phyloP scores from a whole-genome alignment of 2,888 invertebrate species.

The Ornithoptera priamus region DNA sequence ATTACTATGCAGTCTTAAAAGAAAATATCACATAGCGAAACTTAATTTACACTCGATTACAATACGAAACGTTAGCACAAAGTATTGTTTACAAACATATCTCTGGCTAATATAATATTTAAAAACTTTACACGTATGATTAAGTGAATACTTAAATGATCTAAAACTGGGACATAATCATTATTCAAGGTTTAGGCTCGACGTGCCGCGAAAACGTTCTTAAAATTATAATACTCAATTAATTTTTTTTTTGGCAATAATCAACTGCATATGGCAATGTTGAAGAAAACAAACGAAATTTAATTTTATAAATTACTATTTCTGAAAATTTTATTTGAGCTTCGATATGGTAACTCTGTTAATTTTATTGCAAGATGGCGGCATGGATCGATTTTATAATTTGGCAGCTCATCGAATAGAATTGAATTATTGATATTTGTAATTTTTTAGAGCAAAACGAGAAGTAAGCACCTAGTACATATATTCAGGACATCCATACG shows the following conservation, averaged over 20 bases:
- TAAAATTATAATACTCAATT: slow-evolving; percentile 8
- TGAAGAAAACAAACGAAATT: background rate
- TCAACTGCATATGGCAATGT: slow-evolving; percentile 6
- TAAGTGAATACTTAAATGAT: slow-evolving; percentile 2
- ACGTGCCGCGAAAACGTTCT: background rate
- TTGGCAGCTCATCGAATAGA: background rate
- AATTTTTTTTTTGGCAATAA: slow-evolving; percentile 6
- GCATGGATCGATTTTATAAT: background rate
- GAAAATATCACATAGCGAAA: slow-evolving; percentile 45
- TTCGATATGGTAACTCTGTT: slow-evolving; percentile 22
- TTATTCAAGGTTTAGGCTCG: no score
- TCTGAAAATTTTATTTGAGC: slow-evolving; percentile 14
- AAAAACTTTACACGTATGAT: background rate
- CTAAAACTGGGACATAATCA: slow-evolving; percentile 13
- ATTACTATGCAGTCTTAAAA: slow-evolving; percentile 47
- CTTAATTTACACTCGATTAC: slow-evolving; percentile 20
- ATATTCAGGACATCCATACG: slow-evolving; percentile 58
- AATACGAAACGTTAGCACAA: slow-evolving; percentile 35
- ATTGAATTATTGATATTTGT: no score
- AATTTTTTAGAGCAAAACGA: no score
- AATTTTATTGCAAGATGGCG: slow-evolving; percentile 5
- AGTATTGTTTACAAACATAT: slow-evolving; percentile 26
- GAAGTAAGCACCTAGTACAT: slow-evolving; percentile 55
- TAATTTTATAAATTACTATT: slow-evolving; percentile 6
- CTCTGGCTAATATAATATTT: background rate